Evolutionary conservation across 2,113 vertebrate genomes (phyloP).

Genomic region (Tachysurus fulvidraco): DNA sequence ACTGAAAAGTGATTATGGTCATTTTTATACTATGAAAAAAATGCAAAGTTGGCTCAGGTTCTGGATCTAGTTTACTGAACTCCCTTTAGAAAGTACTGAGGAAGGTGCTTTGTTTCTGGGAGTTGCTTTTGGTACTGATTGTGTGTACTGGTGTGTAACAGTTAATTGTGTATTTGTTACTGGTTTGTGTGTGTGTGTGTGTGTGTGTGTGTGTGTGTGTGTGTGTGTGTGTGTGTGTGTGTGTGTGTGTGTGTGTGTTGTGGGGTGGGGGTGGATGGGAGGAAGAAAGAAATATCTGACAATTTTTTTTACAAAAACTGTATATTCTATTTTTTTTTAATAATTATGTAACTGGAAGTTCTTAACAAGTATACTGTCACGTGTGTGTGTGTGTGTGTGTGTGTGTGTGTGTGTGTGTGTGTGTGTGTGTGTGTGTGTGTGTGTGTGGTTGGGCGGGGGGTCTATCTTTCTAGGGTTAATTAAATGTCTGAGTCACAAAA

Average conservation of each 20-base stretch:
- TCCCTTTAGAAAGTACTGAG: neutral
- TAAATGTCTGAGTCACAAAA: neutral
- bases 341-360: neutral
- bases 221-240: neutral
- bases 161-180: too few relatives aligned
- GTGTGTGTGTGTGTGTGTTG: too few relatives aligned
- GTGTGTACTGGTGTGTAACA: too few relatives aligned
- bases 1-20: neutral
- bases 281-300: neutral
- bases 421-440: neutral
- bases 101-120: neutral
- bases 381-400: neutral
- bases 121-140: neutral
- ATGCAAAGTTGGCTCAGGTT: neutral
- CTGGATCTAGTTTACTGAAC: neutral
- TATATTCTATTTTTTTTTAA: neutral
- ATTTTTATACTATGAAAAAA: neutral
- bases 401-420: neutral
- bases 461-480: neutral
- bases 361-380: neutral
- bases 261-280: neutral
- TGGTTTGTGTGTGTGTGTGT: neutral
- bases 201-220: neutral
- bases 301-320: neutral
- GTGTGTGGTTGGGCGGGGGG: neutral